Evolutionary conservation across 2,888 invertebrate species (phyloP), one percentile per base, ranked within the genome.

Genomic region (Eristalinus aeneus): DNA sequence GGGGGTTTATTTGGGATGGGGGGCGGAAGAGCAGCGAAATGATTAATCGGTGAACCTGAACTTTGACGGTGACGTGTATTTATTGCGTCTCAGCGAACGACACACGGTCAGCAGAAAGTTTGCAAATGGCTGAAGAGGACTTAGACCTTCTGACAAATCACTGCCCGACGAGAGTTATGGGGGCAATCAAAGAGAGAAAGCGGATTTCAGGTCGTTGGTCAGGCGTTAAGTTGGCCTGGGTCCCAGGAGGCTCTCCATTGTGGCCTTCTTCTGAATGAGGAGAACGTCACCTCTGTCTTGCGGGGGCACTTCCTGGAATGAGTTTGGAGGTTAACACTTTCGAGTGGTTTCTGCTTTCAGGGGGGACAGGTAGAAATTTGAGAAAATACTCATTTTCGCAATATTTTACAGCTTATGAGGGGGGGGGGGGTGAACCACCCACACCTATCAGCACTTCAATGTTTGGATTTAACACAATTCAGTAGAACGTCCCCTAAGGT

Each of bases 51-150:
- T 60, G 36, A 5, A 39, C 69, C 60, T 84, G 85, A 85, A 75
- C 85, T 85, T 85, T 68, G 36, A 60, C 65, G 34, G 31, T 79
- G 74, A 39, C 56, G 68, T 27, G 73, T 74, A 78, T 83, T 83
- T 83, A 83, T 83, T 73, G 67, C 39, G 58, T 69, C 36, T 34
- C 22, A 69, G 32, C 31, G 23, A 63, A 36, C 22, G 20, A 22
- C 20, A 36, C 16, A n/a, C 9, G 36, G 22, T 36, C 11, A 63
- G 23, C 36, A 23, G 23, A 64, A 46, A n/a, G 65, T 39, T 46
- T 46, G 27, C 23, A 4, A 11, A 56, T 39, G 63, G 22, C 39
- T 56, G 56, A 12, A 22, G 56, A 12, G 1, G 23, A 2, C 8
- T 39, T 39, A 23, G 16, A n/a, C 12, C 2, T 46, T 16, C 46